Evolutionary conservation across 64 coral and sea anemone species (phyloP).

Genomic region (Porites lutea): DNA sequence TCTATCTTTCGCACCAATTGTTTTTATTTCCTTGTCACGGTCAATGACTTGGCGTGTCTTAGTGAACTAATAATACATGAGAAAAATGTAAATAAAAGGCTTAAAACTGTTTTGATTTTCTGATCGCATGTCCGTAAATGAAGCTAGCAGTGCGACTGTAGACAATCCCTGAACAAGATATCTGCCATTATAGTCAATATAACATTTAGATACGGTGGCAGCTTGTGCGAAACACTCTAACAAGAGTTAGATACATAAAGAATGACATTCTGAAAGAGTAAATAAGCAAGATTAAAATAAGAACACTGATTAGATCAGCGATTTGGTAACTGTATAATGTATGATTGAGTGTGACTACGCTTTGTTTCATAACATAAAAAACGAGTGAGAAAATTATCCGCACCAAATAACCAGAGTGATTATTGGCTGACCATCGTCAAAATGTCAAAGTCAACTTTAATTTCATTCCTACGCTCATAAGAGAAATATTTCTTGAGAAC

Average conservation of each 20-base stretch:
- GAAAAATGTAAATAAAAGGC: background rate
- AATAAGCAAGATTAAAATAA: background rate
- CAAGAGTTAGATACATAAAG: too few relatives aligned
- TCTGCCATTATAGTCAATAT: too few relatives aligned
- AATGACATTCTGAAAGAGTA: background rate
- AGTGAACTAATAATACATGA: background rate
- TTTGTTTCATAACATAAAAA: conserved; percentile 29
- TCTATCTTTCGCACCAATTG: background rate
- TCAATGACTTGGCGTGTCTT: background rate
- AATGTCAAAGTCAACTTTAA: background rate
- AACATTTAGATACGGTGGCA: background rate
- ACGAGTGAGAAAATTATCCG: background rate
- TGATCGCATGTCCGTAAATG: background rate
- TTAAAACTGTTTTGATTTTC: background rate
- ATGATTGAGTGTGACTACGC: conserved; percentile 27
- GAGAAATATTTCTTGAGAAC: background rate
- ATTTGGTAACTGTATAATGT: background rate
- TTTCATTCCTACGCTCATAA: background rate
- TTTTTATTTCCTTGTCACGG: background rate
- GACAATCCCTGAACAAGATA: too few relatives aligned
- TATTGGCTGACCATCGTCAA: background rate
- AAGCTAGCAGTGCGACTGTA: too few relatives aligned
- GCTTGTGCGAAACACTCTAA: background rate
- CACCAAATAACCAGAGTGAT: conserved; percentile 27
- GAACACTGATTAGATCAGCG: conserved; percentile 9